phyloP scores from a whole-genome alignment of 1,140 invertebrate genomes.

The Lamellibrachia luymesi region DNA sequence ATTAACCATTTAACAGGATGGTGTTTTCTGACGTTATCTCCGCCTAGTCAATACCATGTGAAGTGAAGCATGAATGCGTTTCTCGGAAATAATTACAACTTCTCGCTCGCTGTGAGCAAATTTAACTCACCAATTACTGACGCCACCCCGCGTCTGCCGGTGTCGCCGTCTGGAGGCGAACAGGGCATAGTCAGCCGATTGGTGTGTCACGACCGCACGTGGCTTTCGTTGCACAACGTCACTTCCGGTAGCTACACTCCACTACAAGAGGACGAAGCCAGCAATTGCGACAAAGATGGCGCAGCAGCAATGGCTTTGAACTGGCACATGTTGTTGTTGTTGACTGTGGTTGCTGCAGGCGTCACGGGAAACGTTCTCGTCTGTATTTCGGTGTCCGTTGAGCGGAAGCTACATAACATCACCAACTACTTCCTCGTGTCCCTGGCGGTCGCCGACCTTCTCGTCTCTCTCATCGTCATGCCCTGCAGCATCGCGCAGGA shows the following conservation, averaged over 20 bases:
- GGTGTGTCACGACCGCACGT: not conserved
- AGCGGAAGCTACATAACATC: constrained; percentile 48
- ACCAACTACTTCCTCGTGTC: constrained; percentile 57
- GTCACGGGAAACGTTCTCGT: constrained; percentile 47
- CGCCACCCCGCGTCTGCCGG: too few relatives aligned
- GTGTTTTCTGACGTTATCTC: not conserved
- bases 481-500: constrained; percentile 82
- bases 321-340: constrained; percentile 15
- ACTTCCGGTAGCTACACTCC: not conserved
- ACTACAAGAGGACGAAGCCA: not conserved
- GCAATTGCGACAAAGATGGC: not conserved
- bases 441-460: constrained; percentile 51
- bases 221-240: not conserved
- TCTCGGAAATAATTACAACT: not conserved
- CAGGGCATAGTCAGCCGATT: not conserved
- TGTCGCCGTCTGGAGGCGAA: not conserved
- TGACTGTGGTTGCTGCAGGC: constrained; percentile 10
- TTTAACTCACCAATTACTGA: not conserved
- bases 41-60: not conserved
- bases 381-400: constrained; percentile 50
- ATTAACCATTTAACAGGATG: not conserved
- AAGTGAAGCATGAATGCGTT: not conserved
- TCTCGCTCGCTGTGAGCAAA: not conserved
- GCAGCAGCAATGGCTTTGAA: not conserved
- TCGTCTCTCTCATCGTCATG: constrained; percentile 80